Evolutionary conservation across 2,888 invertebrate species (phyloP), one percentile per base, ranked within the genome.

Genomic region (Nomada flava): DNA sequence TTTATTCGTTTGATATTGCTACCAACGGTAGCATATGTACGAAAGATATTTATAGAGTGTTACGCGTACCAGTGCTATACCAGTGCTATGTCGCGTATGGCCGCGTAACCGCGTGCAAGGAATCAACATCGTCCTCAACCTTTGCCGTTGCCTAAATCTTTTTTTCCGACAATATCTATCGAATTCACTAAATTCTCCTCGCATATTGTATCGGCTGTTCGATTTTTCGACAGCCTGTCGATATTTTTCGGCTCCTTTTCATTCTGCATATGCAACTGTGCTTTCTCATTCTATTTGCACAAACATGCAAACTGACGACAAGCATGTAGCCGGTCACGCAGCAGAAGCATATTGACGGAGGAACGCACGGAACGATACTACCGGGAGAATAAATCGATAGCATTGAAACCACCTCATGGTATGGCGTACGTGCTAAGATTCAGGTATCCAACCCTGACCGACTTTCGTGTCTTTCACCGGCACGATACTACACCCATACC

Each of bases 401-500:
- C 20, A 53, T 62, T 44, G n/a, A 9, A 53, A 20, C 15, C 26
- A 64, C 20, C 23, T 74, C 15, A 23, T 47, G 23, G 13, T 36
- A 26, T 5, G 29, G 47, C 42, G 68, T 83, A 75, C 75, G 65
- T 75, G 76, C 60, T 52, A 72, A 72, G 79, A 79, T 82, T 75
- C 77, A 67, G 62, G 69, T 76, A 70, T 69, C 53, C 79, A 73
- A 75, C 85, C 86, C 72, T 85, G 85, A 85, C 83, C 85, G 75
- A 82, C 59, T 85, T 72, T 72, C 57, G 69, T 77, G 79, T 69
- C 77, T 83, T 85, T 72, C 79, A 82, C 79, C 70, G 64, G 53
- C 55, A 57, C 44, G 47, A 15, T 47, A 47, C 13, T 11, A 36
- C 36, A 7, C 36, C 36, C 36, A 36, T 36, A 7, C 7, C 36